These are phyloP conservation scores for Berghia stephanieae DNA, from an alignment of 1,140 invertebrate genomes.

Conservation along the genomic window DNA sequence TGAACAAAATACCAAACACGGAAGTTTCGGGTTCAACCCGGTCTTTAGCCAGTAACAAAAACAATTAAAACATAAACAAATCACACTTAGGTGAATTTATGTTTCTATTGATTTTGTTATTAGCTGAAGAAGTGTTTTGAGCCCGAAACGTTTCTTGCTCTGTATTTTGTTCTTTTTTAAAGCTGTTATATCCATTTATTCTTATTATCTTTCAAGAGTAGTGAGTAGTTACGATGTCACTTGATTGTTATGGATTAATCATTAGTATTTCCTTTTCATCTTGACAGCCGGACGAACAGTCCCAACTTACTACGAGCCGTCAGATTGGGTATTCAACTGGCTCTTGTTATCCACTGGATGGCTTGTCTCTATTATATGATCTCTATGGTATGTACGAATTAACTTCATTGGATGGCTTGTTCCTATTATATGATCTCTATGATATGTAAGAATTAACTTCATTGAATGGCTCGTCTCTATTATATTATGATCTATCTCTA, in stretches of 20 bases:
- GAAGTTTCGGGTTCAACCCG: too few species aligned
- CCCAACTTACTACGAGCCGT: slow-evolving; percentile 94
- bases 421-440: background rate
- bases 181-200: too few species aligned
- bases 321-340: slow-evolving; percentile 90
- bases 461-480: slow-evolving; percentile 97
- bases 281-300: slow-evolving; percentile 89
- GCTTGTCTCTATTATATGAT: slow-evolving; percentile 95
- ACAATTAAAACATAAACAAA: too few species aligned
- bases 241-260: background rate
- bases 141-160: slow-evolving; percentile 1
- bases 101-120: too few species aligned
- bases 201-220: too few species aligned
- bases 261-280: slow-evolving; percentile 76
- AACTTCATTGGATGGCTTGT: background rate
- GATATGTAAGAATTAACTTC: too few species aligned
- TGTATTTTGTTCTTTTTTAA: slow-evolving; percentile 6
- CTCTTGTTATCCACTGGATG: slow-evolving; percentile 95
- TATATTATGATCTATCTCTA: slow-evolving; percentile 89
- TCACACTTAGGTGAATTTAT: too few species aligned
- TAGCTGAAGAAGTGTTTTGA: too few species aligned
- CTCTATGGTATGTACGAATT: slow-evolving; percentile 81
- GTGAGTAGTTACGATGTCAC: too few species aligned
- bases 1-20: too few species aligned
- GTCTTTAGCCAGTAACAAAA: too few species aligned